phyloP scores from a whole-genome alignment of 2,888 invertebrate species.

The Willowsia nigromaculata region DNA sequence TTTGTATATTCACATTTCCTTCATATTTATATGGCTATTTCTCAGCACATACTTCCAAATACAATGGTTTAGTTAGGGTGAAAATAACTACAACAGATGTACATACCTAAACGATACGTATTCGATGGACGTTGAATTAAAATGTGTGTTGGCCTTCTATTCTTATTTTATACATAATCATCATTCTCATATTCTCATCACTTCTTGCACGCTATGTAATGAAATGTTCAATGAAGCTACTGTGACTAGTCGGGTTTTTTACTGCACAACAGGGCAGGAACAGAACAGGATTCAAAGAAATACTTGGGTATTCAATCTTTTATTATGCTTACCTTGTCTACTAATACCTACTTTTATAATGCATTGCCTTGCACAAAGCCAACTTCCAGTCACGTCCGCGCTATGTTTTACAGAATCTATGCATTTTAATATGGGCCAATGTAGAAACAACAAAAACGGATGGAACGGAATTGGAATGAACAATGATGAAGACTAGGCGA shows the following conservation, averaged over 20 bases:
- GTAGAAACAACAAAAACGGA: slow-evolving; percentile 15
- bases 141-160: slow-evolving; percentile 9
- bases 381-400: slow-evolving; percentile 58
- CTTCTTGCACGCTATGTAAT: not conserved
- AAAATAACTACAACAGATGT: slow-evolving; percentile 17
- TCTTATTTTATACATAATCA: slow-evolving; percentile 19
- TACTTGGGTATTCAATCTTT: not conserved
- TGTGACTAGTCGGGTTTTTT: not conserved
- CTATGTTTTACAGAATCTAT: not conserved
- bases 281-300: not conserved
- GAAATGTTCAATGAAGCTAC: not conserved
- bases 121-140: not conserved
- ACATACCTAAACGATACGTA: not conserved
- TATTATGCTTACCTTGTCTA: not conserved
- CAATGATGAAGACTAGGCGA: not conserved
- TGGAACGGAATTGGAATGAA: not conserved
- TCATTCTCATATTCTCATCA: not conserved
- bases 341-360: not conserved
- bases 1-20: not conserved
- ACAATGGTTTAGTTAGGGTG: too few species aligned
- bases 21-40: not conserved
- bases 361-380: slow-evolving; percentile 42
- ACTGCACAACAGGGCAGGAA: not conserved
- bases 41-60: not conserved
- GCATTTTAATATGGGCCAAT: not conserved